Base-by-base conservation (phyloP, 2,113 vertebrate species). In the Lasiurus borealis region DNA sequence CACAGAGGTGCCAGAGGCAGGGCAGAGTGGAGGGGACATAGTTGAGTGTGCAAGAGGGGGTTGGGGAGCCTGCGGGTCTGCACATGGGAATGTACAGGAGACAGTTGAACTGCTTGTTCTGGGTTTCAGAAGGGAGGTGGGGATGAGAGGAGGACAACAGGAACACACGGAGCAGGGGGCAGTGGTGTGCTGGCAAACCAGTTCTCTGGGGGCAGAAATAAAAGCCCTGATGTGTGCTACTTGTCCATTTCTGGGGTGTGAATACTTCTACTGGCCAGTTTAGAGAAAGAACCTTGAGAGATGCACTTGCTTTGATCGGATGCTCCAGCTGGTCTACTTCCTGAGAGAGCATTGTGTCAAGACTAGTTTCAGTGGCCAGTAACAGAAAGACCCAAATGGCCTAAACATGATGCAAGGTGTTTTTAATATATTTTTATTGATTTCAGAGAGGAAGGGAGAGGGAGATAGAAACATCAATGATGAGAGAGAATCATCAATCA, bases 91-190 rank as follows among this genome's bases (percentile, higher is more conserved):
- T 46, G 5, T 21, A 29, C 68, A 44, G 52, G 54, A 73, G 29
- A 15, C 46, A 46, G 44, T 4, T 29, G 27, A n/a, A 27, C 10
- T 29, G 19, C 44, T 11, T 40, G 54, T 31, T 75, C 68, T 27
- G 68, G 54, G 21, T 27, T 68, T 66, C 68, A 8, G 57, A 13
- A 66, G 29, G 15, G 68, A 83, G 36, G 29, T 34, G 13, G 46
- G 27, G 10, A 29, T 12, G 16, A 88, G 59, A 78, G 12, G 12
- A 44, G 13, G 34, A n/a, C 69, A 2, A 5, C 2, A 0, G 0
- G 46, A 68, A 76, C 40, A 1, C 71, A 8, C 0, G 13, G 57
- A 44, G 34, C 4, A 46, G 68, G 23, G 5, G n/a, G 15, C 31
- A 23, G 21, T 0, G 34, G n/a, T n/a, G 31, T 6, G 59, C 59